Evolutionary conservation across 2,797 vertebrate species (phyloP), one percentile per base, ranked within the genome.

Genomic region (Oreortyx pictus): DNA sequence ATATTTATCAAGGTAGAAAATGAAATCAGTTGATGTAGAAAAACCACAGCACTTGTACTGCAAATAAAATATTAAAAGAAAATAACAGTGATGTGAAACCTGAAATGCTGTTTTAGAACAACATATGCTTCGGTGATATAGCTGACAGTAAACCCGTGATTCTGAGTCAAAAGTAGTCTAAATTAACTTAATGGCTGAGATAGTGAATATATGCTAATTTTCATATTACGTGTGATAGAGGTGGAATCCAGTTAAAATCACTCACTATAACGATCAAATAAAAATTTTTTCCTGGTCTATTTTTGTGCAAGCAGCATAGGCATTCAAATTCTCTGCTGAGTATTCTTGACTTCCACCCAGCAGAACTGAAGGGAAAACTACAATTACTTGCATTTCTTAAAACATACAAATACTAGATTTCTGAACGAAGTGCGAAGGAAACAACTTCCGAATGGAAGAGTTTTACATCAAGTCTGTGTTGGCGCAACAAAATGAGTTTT

Each of bases 1-100:
- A 72, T 77, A 85, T 95, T 95, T 96, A 94, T 95, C 41, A 96
- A 89, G 56, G 89, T 91, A 92, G 89, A 80, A 96, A 95, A 94
- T 94, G 92, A 95, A 97, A 82, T 89, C 82, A 75, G 33, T 92
- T 94, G 72, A 81, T 93, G 66, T 9, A 92, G 84, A 90, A 94
- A 94, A 96, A 82, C 7, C 66, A 84, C 47, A 76, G 43, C 68
- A 77, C 80, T 88, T 67, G 78, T 80, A 79, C 71, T 62, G 90
- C 85, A 76, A 91, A 83, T 75, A 89, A 94, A 89, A 64, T 47
- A 92, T 54, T 52, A 90, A 66, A 93, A 90, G 78, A 35, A 92
- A 96, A 68, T 43, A 76, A 81, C 44, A 86, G 8, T 74, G 75
- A 75, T 89, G 82, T 86, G 65, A 94, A 95, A 95, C 75, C 56